Evolutionary conservation across 2,888 invertebrate species (phyloP), one percentile per base, ranked within the genome.

Genomic region (Slavum lentiscoides): DNA sequence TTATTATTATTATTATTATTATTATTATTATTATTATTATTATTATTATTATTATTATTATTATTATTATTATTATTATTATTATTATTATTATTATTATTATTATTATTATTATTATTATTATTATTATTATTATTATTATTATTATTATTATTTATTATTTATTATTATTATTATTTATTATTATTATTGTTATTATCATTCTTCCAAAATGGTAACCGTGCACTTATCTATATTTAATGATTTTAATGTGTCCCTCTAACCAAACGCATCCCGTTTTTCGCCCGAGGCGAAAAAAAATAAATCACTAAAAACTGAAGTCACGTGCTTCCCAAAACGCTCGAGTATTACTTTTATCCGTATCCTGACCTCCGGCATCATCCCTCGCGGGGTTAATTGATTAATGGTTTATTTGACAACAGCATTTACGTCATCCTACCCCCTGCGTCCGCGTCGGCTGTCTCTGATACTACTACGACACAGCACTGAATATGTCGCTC

Each of bases 331-430:
- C 15, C 68, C 49, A 5, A 59, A 30, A 53, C 11, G 49, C 69
- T 30, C 67, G 8, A 59, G 75, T 62, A 77, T 53, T 53, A 61
- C 49, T 62, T 59, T 61, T 69, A 77, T 69, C 69, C 49, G 55
- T 61, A 72, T 80, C 80, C 80, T 66, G 72, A 80, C 80, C 80
- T 80, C 80, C 80, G 80, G 80, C 80, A 66, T 72, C 70, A 58
- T 80, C 80, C 80, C 80, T 64, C 5, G 55, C 72, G 80, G 80
- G 80, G 72, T 80, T 80, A 80, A 80, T 80, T 80, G 80, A 80
- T 80, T 80, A 80, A 80, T 80, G 80, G 80, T 80, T 80, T 80
- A 80, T 80, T 80, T 80, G 80, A 80, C 80, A 80, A 80, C 72
- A 58, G 80, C 80, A 39, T 80, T 80, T 72, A 80, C 80, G 80